Conservation (phyloP, 2,797 vertebrate species). For the Graptemys geographica region DNA sequence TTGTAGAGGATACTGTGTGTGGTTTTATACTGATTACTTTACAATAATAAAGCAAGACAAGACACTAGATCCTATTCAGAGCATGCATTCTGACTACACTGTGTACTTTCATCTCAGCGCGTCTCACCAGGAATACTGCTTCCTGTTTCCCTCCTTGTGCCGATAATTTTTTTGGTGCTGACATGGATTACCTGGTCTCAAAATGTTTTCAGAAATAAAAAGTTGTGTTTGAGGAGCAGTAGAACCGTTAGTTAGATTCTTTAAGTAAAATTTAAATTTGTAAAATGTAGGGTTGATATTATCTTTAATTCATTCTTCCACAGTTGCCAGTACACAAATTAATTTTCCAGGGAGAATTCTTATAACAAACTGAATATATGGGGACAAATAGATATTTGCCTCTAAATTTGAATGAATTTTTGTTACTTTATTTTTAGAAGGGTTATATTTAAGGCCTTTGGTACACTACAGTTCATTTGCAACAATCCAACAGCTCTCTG, state of each 20-base stretch:
- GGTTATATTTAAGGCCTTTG: background rate
- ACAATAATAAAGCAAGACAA: constrained; percentile 37
- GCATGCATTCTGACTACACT: background rate
- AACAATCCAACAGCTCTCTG: background rate
- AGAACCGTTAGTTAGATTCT: background rate
- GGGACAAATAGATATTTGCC: background rate
- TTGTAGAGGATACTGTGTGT: constrained; percentile 12
- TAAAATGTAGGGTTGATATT: background rate
- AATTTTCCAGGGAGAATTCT: background rate
- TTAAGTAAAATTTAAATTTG: background rate
- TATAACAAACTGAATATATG: background rate
- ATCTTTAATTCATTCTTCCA: background rate
- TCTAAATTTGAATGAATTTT: background rate
- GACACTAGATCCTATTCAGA: constrained; percentile 19
- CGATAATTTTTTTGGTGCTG: constrained; percentile 1
- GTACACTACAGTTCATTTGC: background rate
- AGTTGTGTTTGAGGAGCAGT: constrained; percentile 1
- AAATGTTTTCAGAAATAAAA: background rate
- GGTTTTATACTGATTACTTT: constrained; percentile 52
- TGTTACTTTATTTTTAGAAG: background rate
- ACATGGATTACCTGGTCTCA: background rate
- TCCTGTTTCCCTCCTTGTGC: background rate
- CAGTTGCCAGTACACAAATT: background rate
- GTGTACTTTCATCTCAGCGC: background rate
- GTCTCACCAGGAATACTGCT: background rate